A percentile compares a stretch with the other conserved stretches of the same genome.
These are phyloP conservation scores for Abscondita cerata DNA, from an alignment of 2,888 invertebrate species.

Conservation along the genomic window DNA sequence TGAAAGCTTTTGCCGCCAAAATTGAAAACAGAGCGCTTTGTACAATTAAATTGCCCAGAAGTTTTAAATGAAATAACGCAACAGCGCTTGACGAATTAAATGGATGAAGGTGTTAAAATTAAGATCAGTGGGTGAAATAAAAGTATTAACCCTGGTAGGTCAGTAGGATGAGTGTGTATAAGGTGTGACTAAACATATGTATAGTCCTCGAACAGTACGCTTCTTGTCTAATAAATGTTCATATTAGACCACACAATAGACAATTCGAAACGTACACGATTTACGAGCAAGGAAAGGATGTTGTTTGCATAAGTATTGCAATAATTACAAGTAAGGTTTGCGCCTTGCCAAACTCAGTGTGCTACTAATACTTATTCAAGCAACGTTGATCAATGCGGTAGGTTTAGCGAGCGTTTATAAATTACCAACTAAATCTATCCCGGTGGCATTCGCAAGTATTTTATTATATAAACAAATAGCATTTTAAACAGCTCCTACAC, in stretches of 20 bases:
- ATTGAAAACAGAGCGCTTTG: too few species aligned
- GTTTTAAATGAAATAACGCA: too few species aligned
- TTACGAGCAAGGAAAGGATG: slow-evolving; percentile 50
- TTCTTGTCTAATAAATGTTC: slow-evolving; percentile 47
- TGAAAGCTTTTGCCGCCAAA: neutral
- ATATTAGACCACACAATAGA: slow-evolving; percentile 51
- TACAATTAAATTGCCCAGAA: too few species aligned
- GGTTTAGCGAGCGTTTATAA: slow-evolving; percentile 45
- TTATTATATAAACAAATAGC: neutral
- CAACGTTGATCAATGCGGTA: slow-evolving; percentile 46
- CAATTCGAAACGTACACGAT: slow-evolving; percentile 48
- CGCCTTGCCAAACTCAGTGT: slow-evolving; percentile 42
- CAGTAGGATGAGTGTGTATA: slow-evolving; percentile 27
- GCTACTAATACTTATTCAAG: slow-evolving; percentile 41
- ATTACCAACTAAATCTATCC: slow-evolving; percentile 42
- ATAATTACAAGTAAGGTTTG: slow-evolving; percentile 50
- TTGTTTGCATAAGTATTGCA: slow-evolving; percentile 54
- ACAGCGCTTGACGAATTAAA: too few species aligned
- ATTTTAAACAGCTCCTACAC: slow-evolving; percentile 33
- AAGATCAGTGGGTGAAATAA: too few species aligned
- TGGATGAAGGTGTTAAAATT: too few species aligned
- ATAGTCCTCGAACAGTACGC: slow-evolving; percentile 38
- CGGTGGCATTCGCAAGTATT: slow-evolving; percentile 34
- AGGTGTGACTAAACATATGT: slow-evolving; percentile 25
- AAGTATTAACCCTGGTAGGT: slow-evolving; percentile 17